phyloP scores from a whole-genome alignment of 2,888 invertebrate species.

The Clostera curtula region DNA sequence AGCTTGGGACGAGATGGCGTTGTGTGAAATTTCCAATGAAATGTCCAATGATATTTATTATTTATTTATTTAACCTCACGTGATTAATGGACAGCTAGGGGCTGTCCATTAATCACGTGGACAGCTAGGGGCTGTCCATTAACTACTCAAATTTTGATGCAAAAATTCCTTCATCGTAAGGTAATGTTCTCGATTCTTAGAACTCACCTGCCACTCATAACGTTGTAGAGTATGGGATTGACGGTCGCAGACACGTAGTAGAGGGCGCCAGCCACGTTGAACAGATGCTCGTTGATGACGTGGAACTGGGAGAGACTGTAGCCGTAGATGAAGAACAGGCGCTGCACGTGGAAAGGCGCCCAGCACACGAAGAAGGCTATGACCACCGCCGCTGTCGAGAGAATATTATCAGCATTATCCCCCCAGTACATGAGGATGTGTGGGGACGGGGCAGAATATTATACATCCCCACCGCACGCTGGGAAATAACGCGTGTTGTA shows the following conservation, averaged over 20 bases:
- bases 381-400: constrained; percentile 89
- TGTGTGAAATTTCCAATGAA: no score
- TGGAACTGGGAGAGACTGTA: constrained; percentile 76
- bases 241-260: constrained; percentile 91
- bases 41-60: no score
- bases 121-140: no score
- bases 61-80: no score
- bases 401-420: no score
- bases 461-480: no score
- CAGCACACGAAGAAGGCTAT: constrained; percentile 95
- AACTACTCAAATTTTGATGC: constrained; percentile 1
- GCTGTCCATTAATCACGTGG: no score
- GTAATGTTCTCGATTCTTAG: neutral
- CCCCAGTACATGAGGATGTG: no score
- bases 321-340: constrained; percentile 86
- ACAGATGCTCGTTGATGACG: constrained; percentile 83
- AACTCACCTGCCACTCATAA: constrained; percentile 78
- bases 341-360: constrained; percentile 96
- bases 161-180: neutral
- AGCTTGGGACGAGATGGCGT: no score
- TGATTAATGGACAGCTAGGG: no score
- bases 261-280: constrained; percentile 86
- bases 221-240: constrained; percentile 90
- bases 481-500: no score
- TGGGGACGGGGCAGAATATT: no score